Conservation (phyloP, 2,113 vertebrate genomes). For the Lipotes vexillifer region DNA sequence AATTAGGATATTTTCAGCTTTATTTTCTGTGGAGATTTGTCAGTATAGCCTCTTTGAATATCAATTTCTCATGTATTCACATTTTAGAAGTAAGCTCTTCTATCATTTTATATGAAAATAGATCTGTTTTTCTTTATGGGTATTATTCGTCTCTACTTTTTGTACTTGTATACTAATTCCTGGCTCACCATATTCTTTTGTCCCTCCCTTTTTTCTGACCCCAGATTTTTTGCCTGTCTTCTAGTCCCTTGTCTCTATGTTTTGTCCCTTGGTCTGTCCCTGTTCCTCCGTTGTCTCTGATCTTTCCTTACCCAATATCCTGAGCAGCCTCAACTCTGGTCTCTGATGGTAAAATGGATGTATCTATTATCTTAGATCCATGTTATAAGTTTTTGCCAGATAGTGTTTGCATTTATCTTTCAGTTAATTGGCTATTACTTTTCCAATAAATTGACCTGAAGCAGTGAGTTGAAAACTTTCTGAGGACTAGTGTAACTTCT, state of each 20-base stretch:
- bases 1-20: background rate
- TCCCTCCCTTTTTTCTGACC: background rate
- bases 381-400: background rate
- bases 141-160: background rate
- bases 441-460: background rate
- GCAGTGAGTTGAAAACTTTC: background rate
- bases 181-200: background rate
- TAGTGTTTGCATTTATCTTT: background rate
- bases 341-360: background rate
- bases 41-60: background rate
- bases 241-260: background rate
- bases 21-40: background rate
- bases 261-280: rapidly evolving
- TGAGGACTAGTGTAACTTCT: background rate
- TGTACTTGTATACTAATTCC: background rate
- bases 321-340: rapidly evolving
- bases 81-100: background rate
- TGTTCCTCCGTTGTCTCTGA: background rate
- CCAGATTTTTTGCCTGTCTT: background rate
- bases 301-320: background rate
- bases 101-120: background rate
- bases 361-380: background rate
- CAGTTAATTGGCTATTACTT: background rate
- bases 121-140: background rate
- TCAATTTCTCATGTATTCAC: background rate